These are phyloP conservation scores for Tiaroga cobitis DNA, from an alignment of 2,797 vertebrate species.

Conservation along the genomic window DNA sequence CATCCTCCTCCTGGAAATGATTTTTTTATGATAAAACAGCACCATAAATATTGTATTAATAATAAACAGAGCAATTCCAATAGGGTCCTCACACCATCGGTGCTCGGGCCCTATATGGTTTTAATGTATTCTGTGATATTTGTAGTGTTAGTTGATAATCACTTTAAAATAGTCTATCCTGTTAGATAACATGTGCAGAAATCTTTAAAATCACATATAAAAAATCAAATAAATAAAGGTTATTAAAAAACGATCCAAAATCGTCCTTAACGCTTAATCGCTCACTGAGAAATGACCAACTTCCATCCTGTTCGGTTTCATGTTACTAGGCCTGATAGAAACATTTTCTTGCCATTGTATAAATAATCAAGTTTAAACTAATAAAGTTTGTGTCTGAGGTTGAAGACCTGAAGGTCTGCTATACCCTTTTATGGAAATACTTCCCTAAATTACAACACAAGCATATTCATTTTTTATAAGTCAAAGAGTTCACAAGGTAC, in stretches of 20 bases:
- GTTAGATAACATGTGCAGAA: background rate
- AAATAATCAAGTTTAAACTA: conserved; percentile 25
- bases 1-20: background rate
- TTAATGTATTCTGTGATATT: background rate
- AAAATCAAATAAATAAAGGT: background rate
- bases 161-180: background rate
- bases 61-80: too few relatives aligned
- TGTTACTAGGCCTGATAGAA: background rate
- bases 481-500: background rate
- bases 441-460: background rate
- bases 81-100: too few relatives aligned
- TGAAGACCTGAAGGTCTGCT: background rate
- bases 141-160: background rate
- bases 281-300: background rate
- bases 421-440: conserved; percentile 29
- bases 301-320: background rate
- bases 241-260: background rate
- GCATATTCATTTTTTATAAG: background rate
- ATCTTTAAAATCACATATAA: background rate
- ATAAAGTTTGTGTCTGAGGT: background rate
- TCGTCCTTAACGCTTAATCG: background rate
- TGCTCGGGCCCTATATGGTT: background rate
- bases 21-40: too few relatives aligned
- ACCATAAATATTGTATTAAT: too few relatives aligned
- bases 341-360: conserved; percentile 20